phyloP scores from a whole-genome alignment of 2,113 vertebrate species.

The Rutilus rutilus region DNA sequence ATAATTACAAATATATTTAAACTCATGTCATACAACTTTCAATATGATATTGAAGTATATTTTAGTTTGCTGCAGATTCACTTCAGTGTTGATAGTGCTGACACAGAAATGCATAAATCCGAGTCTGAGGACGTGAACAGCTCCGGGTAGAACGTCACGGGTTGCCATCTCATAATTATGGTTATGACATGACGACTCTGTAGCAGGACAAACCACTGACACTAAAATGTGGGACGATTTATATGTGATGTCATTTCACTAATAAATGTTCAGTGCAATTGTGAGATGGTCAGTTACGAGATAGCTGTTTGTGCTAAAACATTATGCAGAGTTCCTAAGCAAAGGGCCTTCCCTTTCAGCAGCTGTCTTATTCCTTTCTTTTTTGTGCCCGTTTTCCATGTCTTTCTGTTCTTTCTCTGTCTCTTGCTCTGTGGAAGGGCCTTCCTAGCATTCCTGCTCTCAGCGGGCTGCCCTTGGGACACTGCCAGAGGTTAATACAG shows the following conservation, averaged over 20 bases:
- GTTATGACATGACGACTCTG: too few relatives aligned
- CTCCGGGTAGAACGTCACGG: too few relatives aligned
- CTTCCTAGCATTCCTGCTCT: conserved; percentile 86
- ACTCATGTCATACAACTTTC: too few relatives aligned
- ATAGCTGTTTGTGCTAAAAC: not conserved
- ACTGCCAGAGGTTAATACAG: conserved; percentile 92
- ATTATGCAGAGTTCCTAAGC: not conserved
- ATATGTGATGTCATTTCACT: not conserved
- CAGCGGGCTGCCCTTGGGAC: conserved; percentile 83
- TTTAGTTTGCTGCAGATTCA: too few relatives aligned
- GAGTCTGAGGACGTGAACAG: too few relatives aligned
- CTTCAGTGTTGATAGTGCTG: too few relatives aligned
- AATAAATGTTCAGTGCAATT: not conserved
- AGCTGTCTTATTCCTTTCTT: not conserved
- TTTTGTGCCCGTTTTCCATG: not conserved
- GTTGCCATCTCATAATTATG: too few relatives aligned
- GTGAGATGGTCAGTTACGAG: not conserved
- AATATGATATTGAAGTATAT: too few relatives aligned
- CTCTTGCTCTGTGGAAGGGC: conserved; percentile 72
- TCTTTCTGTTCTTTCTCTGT: conserved; percentile 19
- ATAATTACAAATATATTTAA: too few relatives aligned
- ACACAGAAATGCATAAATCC: too few relatives aligned
- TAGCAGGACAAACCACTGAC: not conserved
- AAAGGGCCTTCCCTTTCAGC: not conserved
- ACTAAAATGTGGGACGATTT: conserved; percentile 2